Evolutionary conservation across 2,888 invertebrate genomes (phyloP), one percentile per base, ranked within the genome.

Genomic region (Andrena hattorfiana): DNA sequence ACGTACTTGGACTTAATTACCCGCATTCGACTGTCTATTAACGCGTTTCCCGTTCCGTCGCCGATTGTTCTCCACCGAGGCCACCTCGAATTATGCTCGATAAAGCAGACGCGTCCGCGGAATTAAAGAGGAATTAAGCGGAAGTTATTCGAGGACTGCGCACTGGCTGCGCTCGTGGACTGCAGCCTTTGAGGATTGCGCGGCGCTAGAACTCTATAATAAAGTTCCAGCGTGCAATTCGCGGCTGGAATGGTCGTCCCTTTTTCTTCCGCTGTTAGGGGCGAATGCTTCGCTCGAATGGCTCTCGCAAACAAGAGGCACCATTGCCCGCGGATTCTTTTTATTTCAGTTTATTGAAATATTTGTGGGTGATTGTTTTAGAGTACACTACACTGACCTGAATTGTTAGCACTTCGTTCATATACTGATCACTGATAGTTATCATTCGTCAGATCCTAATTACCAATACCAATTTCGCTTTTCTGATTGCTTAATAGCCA

Each of bases 1-100:
- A 60, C 79, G 79, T 71, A 66, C 71, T 83, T 77, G 73, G 76
- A 87, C 79, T 87, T 87, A 85, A 87, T 87, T 81, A 87, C 87
- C 83, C 85, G 87, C 85, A 85, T 87, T 77, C 69, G 68, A 62
- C 75, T 54, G 74, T 75, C 71, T 71, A 59, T 84, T 60, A 71
- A 42, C 78, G 76, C 76, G 76, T 71, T 64, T 63, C 26, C 60
- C 56, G 71, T 68, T 66, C 59, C 74, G 76, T 77, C 77, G 77
- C 20, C 42, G 32, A 56, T 35, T 48, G 32, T 54, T 60, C 49
- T n/a, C 32, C 63, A 0, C 0, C 26, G 30, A 10, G 26, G 16
- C 16, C 20, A 6, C 28, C 10, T 49, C 0, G 30, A 70, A 60
- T n/a, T 35, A 32, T 59, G 13, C 1, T 1, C 48, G n/a, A 48